Percentiles rank a stretch among this genome's conserved stretches.
These are phyloP conservation scores for Platyrinchus mystaceus DNA, from an alignment of 2,797 vertebrate species.

Conservation along the genomic window DNA sequence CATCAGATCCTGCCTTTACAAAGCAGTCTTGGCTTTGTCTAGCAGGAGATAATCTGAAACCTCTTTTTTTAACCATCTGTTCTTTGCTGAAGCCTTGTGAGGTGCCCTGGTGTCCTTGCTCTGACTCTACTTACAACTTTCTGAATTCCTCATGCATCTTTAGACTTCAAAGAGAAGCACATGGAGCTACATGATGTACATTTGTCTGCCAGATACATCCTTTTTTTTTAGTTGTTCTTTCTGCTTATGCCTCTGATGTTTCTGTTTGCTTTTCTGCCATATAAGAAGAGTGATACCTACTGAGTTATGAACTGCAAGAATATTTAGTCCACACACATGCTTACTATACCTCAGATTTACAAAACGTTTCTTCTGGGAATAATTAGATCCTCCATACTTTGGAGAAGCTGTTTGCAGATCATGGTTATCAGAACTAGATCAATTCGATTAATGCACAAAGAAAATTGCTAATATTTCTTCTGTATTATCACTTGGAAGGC, in stretches of 20 bases:
- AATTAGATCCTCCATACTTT: neutral
- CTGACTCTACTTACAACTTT: neutral
- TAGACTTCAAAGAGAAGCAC: neutral
- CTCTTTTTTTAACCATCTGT: neutral
- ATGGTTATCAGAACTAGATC: neutral
- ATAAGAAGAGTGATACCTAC: neutral
- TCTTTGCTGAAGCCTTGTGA: neutral
- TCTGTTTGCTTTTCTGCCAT: neutral
- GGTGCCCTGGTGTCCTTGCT: neutral
- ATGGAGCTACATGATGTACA: neutral
- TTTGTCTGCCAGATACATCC: neutral
- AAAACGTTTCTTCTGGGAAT: neutral
- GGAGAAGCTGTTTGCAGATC: neutral
- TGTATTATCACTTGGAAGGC: neutral
- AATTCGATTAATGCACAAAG: neutral
- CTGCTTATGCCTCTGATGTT: neutral
- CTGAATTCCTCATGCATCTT: neutral
- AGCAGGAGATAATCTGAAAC: neutral
- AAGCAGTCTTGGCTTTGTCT: neutral
- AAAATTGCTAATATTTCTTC: neutral
- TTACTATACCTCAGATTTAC: neutral
- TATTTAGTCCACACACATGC: neutral
- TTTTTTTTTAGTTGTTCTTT: neutral
- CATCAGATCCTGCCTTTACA: neutral
- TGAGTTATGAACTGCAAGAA: neutral